Percentiles rank a stretch among this genome's conserved stretches.
Evolutionary conservation across 2,888 invertebrate genomes (phyloP).

Genomic region (Spisula subtruncata): DNA sequence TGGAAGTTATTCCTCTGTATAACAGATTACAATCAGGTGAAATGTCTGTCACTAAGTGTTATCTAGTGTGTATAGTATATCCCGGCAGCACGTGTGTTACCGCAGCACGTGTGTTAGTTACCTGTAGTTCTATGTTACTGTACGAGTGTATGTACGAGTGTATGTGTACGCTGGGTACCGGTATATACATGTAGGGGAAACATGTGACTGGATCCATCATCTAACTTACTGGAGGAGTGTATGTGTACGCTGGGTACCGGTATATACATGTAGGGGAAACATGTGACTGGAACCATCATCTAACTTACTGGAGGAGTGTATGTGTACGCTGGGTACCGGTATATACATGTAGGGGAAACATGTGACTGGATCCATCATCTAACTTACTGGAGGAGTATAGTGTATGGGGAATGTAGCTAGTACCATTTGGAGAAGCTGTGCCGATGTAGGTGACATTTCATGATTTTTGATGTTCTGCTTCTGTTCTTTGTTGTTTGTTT

Average conservation of each 20-base stretch:
- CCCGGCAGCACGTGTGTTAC: not conserved
- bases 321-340: not conserved
- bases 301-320: not conserved
- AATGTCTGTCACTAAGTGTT: constrained; percentile 34
- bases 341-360: constrained; percentile 17
- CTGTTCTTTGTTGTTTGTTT: too few relatives aligned
- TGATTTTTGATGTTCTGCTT: not conserved
- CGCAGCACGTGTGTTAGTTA: not conserved
- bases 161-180: too few relatives aligned
- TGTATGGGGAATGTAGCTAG: constrained; percentile 62
- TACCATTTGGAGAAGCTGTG: constrained; percentile 52
- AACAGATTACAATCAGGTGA: not conserved
- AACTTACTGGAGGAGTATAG: constrained; percentile 3
- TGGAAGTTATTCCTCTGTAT: constrained; percentile 13
- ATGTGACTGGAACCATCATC: not conserved
- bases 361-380: not conserved
- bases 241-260: too few relatives aligned
- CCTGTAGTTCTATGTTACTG: not conserved
- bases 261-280: constrained; percentile 17
- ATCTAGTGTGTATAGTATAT: not conserved
- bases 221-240: not conserved
- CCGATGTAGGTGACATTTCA: constrained; percentile 52
- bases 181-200: constrained; percentile 11
- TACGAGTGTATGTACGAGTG: too few relatives aligned
- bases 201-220: not conserved